Evolutionary conservation across 2,888 invertebrate species (phyloP), one percentile per base, ranked within the genome.

Genomic region (Seira ritae): DNA sequence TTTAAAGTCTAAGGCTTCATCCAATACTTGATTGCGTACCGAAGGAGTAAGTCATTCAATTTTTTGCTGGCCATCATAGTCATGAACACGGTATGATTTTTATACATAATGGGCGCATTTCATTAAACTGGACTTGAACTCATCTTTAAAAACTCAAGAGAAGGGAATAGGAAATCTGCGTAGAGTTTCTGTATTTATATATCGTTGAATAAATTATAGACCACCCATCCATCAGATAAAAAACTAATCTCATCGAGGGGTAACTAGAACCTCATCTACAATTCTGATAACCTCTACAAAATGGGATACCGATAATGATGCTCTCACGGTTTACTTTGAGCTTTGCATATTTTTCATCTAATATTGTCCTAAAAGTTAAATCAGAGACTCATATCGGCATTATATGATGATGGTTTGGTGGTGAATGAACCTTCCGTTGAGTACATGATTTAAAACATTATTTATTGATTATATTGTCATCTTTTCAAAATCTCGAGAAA

Each of bases 151-250:
- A 50, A 50, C n/a, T 50, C 6, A 31, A 31, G 31, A 31, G 31
- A 31, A 31, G 8, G 31, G 31, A n/a, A n/a, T n/a, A n/a, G 31
- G 8, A 31, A 8, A 8, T 31, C 8, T 31, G 31, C 8, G 31
- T 31, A 31, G 31, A 31, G 31, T 31, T 31, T 31, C n/a, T 4
- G 50, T 50, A 50, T 50, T n/a, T n/a, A 50, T 50, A 50, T 50
- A 50, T 50, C 50, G 50, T 50, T 50, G 50, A 50, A 50, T 50
- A 50, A 50, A 50, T 50, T 50, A 50, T 80, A 74, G 80, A 80
- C 80, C 80, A 80, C 80, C 80, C 80, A 80, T 80, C 70, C 70
- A 80, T 80, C 74, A 75, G 74, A 74, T 75, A 69, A 74, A 80
- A 79, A 74, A 70, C 31, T 60, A 31, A 75, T 67, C 66, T 46